Conservation (phyloP, 2,888 invertebrate genomes). For the Labia minor region DNA sequence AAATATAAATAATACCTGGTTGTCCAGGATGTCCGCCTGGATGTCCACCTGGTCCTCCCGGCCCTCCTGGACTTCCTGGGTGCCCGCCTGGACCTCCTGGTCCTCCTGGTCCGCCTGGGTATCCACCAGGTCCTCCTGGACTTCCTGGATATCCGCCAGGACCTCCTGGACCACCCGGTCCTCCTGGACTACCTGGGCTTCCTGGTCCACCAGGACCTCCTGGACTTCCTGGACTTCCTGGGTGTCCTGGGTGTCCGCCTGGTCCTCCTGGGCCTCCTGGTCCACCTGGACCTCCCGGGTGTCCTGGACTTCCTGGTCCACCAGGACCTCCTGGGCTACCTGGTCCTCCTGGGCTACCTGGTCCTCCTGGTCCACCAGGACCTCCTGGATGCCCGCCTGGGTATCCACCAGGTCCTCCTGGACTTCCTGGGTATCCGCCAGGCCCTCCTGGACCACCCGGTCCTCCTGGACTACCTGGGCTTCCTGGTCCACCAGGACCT, state of each 20-base stretch:
- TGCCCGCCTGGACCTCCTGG: conserved; percentile 25
- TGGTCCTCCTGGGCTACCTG: conserved; percentile 29
- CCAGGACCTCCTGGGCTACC: conserved; percentile 30
- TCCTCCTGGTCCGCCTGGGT: conserved; percentile 26
- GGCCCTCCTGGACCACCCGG: conserved; percentile 29
- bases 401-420: conserved; percentile 45
- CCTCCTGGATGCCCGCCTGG: conserved; percentile 35
- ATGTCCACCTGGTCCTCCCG: conserved; percentile 26
- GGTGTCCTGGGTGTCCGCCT: conserved; percentile 29
- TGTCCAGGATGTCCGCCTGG: conserved; percentile 28
- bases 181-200: conserved; percentile 30
- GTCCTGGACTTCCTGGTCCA: conserved; percentile 34
- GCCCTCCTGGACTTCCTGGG: conserved; percentile 28
- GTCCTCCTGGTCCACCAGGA: conserved; percentile 30
- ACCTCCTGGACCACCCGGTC: conserved; percentile 35
- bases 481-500: conserved; percentile 27
- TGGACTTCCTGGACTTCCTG: conserved; percentile 25
- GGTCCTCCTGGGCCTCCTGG: conserved; percentile 27
- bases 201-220: conserved; percentile 28
- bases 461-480: conserved; percentile 19
- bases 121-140: conserved; percentile 22
- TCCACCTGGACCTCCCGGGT: conserved; percentile 38
- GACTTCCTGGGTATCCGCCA: conserved; percentile 38
- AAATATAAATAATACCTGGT: too few relatives aligned
- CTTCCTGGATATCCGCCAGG: conserved; percentile 29